phyloP scores from a whole-genome alignment of 2,888 invertebrate genomes.

The Atrina japonica region DNA sequence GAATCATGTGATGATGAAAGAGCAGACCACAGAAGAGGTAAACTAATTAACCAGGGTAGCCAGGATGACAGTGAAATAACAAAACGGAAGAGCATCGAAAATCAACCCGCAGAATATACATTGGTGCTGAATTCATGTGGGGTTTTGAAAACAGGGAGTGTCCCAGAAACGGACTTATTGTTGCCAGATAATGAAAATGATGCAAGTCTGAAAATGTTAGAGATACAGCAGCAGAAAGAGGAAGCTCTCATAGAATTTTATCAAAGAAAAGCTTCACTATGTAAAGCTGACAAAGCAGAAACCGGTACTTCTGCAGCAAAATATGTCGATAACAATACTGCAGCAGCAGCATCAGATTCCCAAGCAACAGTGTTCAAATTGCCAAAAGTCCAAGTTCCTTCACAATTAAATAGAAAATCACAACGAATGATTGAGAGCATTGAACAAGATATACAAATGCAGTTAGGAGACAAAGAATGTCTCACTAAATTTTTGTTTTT shows the following conservation, averaged over 20 bases:
- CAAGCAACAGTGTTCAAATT: conserved; percentile 1
- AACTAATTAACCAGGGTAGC: conserved; percentile 3
- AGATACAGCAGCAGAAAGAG: not conserved
- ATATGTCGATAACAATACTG: too few relatives aligned
- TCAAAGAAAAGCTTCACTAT: too few relatives aligned
- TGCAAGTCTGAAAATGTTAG: not conserved
- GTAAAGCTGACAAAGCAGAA: too few relatives aligned
- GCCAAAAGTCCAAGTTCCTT: conserved; percentile 47
- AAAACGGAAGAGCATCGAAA: not conserved
- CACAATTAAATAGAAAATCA: conserved; percentile 62
- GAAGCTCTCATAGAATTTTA: too few relatives aligned
- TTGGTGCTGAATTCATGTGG: conserved; percentile 12
- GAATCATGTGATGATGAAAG: too few relatives aligned
- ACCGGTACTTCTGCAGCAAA: too few relatives aligned
- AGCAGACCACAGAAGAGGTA: too few relatives aligned
- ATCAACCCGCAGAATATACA: not conserved
- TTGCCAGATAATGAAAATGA: too few relatives aligned
- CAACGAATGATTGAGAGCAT: conserved; percentile 67
- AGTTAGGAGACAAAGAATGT: conserved; percentile 61
- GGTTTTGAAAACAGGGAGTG: conserved; percentile 1
- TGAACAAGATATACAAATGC: conserved; percentile 61
- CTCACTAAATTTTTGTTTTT: conserved; percentile 69
- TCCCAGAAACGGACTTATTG: not conserved
- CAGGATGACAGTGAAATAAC: conserved; percentile 18
- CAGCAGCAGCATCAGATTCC: not conserved